Percentiles rank a stretch among this genome's conserved stretches.
These are phyloP conservation scores for Phymastichus coffea DNA, from an alignment of 1,140 invertebrate genomes.

Conservation along the genomic window DNA sequence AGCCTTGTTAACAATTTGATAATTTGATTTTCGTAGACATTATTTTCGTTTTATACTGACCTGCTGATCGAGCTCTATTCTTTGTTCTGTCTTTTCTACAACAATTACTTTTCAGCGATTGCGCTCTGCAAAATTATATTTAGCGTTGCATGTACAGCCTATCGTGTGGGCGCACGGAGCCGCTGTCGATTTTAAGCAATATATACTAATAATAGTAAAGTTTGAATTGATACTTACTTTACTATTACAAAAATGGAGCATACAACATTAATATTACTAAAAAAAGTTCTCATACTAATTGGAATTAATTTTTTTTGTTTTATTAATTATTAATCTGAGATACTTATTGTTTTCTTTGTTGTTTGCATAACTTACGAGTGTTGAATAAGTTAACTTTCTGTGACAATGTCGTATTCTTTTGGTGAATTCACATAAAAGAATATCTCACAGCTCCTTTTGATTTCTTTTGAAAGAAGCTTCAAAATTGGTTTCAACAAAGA, in stretches of 20 bases:
- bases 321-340: too few species aligned
- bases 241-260: neutral
- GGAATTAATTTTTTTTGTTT: too few species aligned
- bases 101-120: conserved; percentile 56
- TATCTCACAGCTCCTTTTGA: too few species aligned
- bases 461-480: too few species aligned
- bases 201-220: conserved; percentile 11
- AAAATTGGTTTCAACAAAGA: too few species aligned
- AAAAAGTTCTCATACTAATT: conserved; percentile 2
- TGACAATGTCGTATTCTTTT: too few species aligned
- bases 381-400: too few species aligned
- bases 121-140: conserved; percentile 51
- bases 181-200: conserved; percentile 47
- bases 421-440: too few species aligned
- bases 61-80: conserved; percentile 35
- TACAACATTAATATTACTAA: conserved; percentile 5
- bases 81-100: conserved; percentile 38
- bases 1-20: too few species aligned
- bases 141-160: conserved; percentile 56
- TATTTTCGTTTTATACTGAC: conserved; percentile 29
- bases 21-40: too few species aligned
- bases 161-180: conserved; percentile 54
- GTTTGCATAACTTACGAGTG: too few species aligned
- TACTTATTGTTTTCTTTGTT: too few species aligned
- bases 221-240: neutral